phyloP scores from a whole-genome alignment of 2,888 invertebrate species.

The Thera obeliscata region DNA sequence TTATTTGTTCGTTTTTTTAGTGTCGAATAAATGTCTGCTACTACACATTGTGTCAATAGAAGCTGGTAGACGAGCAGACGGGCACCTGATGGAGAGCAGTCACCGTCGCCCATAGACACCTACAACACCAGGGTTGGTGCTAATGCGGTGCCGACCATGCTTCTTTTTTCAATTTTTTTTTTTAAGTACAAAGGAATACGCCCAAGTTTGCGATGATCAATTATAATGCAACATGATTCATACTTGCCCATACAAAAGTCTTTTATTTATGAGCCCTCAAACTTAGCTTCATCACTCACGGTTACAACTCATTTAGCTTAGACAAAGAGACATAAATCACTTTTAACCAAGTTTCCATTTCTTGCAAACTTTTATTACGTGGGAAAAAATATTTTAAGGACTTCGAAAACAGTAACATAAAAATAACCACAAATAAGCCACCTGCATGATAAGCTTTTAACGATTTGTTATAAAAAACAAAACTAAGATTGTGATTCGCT shows the following conservation, averaged over 20 bases:
- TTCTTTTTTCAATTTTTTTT: too few species aligned
- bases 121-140: too few species aligned
- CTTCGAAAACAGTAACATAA: conserved; percentile 47
- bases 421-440: conserved; percentile 55
- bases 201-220: not conserved
- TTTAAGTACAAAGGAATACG: too few species aligned
- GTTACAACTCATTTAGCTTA: conserved; percentile 43
- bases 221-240: not conserved
- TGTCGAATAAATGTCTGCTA: too few species aligned
- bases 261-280: conserved; percentile 18
- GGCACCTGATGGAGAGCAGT: too few species aligned
- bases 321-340: conserved; percentile 69
- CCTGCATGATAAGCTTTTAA: conserved; percentile 64
- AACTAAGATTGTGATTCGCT: conserved; percentile 38
- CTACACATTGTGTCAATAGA: too few species aligned
- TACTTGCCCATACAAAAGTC: not conserved
- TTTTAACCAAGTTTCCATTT: conserved; percentile 50
- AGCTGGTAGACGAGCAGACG: too few species aligned
- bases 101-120: too few species aligned
- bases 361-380: conserved; percentile 56
- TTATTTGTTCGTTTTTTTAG: too few species aligned
- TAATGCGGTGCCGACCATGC: too few species aligned
- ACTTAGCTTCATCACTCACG: conserved; percentile 33
- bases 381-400: conserved; percentile 41
- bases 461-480: conserved; percentile 57